Evolutionary conservation across 2,113 vertebrate species (phyloP), one percentile per base, ranked within the genome.

Genomic region (Xyliphius kryptos): DNA sequence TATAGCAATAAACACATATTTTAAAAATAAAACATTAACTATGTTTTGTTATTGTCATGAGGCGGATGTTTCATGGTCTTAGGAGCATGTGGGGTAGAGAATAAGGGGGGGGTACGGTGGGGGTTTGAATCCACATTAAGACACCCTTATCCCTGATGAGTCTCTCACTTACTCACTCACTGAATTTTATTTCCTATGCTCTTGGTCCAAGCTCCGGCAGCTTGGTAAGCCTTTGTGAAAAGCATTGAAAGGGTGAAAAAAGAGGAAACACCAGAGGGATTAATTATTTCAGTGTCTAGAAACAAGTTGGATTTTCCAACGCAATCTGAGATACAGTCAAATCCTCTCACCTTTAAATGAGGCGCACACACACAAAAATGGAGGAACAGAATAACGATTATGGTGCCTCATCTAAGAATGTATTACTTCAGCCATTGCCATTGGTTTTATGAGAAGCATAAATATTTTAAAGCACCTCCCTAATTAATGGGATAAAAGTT

Each of bases 261-360:
- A 57, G 41, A 70, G 74, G 47, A 60, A 76, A 73, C 52, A 66
- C 68, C 58, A 61, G 57, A 57, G 66, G 66, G 65, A 76, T 69
- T 71, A 50, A 71, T 73, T 71, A 68, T 68, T 70, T 59, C 22
- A 9, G 50, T 73, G 64, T 76, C 61, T 68, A 68, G 63, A 65
- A 70, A 62, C 56, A 41, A 70, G 37, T 50, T 59, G 65, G 61
- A 70, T 68, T 70, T 68, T 73, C 58, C 46, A 47, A 70, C 48
- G 52, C 64, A 54, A 56, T 68, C 57, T 44, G 54, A 67, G 67
- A 60, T 63, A 55, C 52, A 61, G 32, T 56, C 47, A 60, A 63
- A 72, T 69, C 56, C 64, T 62, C 59, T 68, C 55, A 69, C 57
- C 63, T 56, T 47, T 56, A n/a, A n/a, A n/a, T n/a, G n/a, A n/a